Percentiles rank a stretch among this genome's conserved stretches.
Evolutionary conservation across 2,113 vertebrate species (phyloP).

Genomic region (Rousettus leschenaultii): DNA sequence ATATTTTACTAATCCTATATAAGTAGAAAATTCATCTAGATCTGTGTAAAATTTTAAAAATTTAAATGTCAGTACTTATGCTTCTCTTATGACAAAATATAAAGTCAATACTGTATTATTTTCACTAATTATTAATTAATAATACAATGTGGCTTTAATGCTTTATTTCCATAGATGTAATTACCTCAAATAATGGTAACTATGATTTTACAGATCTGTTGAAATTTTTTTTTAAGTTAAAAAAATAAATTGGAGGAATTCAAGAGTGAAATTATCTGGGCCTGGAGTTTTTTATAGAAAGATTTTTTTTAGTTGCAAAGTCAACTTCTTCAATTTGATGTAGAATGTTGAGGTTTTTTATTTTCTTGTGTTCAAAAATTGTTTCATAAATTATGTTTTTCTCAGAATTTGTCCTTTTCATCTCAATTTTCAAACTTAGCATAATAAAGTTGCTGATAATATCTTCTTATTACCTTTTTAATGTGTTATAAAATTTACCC

Average conservation of each 20-base stretch:
- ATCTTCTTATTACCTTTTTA: not conserved
- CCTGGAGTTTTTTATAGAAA: not conserved
- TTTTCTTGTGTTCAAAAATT: not conserved
- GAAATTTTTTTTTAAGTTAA: not conserved
- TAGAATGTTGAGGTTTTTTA: not conserved
- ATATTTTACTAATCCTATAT: not conserved
- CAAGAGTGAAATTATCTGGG: not conserved
- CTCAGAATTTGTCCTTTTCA: not conserved
- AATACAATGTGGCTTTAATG: not conserved
- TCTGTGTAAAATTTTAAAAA: not conserved
- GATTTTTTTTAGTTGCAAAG: not conserved
- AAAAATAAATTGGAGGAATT: not conserved
- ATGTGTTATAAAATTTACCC: not conserved
- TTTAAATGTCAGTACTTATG: not conserved
- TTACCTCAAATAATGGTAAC: not conserved
- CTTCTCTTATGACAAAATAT: not conserved
- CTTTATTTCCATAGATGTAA: not conserved
- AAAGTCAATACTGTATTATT: not conserved
- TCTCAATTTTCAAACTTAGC: not conserved
- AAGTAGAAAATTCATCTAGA: not conserved
- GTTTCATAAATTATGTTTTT: not conserved
- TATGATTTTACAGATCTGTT: not conserved
- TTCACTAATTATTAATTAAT: not conserved
- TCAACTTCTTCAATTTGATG: not conserved
- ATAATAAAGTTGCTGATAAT: not conserved